Evolutionary conservation across 2,888 invertebrate species (phyloP), one percentile per base, ranked within the genome.

Genomic region (Drosophila emarginata): DNA sequence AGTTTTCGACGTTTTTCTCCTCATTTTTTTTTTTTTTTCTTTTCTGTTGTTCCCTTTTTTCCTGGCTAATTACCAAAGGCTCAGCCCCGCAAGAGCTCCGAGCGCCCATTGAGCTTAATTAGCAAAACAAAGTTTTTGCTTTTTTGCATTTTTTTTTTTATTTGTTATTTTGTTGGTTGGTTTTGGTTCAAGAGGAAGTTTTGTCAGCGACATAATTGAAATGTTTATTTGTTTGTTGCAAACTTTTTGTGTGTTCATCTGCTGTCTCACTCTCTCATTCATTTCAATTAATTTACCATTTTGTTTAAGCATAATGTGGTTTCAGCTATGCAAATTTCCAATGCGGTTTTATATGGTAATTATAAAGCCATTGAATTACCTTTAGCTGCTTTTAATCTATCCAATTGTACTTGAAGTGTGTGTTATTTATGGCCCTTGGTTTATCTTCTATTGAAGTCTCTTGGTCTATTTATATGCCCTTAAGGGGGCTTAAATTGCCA

Each of bases 281-380:
- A 69, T 81, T 84, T 81, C 77, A 84, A 81, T 82, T 80, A 82
- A 72, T 77, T 81, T 71, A 57, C 57, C 68, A 80, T 84, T 80
- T 80, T 73, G 45, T 39, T 53, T 62, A 72, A 72, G 14, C 68
- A 80, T 80, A 82, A 15, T 45, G 45, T 45, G 45, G 4, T 45
- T 11, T 32, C 9, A 78, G 77, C 60, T 54, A 69, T 74, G 64
- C 57, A 64, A 57, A 67, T 69, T 74, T 67, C 65, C 3, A 11
- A 37, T 56, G 51, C 45, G 7, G 18, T 18, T 66, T 73, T 76
- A 68, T 57, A 72, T 77, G 64, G 73, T 80, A 80, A 81, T 82
- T 81, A 82, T 72, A 69, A 77, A 52, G 23, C 62, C 63, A 61
- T 54, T 64, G 79, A 82, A 77, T 81, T 83, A 79, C 65, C 61